These are phyloP conservation scores for Orchesellides sinensis DNA, from an alignment of 2,888 invertebrate species.

Conservation along the genomic window DNA sequence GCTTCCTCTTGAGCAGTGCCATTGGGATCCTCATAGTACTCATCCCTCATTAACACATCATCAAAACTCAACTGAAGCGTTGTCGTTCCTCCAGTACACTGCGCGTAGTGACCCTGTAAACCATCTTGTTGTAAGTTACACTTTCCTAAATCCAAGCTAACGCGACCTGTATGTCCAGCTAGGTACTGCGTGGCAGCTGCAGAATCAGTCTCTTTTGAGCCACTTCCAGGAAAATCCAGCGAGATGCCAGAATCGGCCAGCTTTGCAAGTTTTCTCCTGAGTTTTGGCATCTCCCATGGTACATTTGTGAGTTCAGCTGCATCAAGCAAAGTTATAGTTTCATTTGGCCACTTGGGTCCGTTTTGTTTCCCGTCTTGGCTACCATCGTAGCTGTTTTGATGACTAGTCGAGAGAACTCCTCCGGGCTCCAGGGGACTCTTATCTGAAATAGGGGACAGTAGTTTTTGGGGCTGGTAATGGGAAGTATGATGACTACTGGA, in stretches of 20 bases:
- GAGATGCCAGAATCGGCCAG: constrained; percentile 77
- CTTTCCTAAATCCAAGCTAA: constrained; percentile 77
- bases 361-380: constrained; percentile 20
- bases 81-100: constrained; percentile 10
- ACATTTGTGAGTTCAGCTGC: constrained; percentile 85
- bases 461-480: constrained; percentile 61
- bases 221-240: constrained; percentile 70
- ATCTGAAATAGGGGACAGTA: constrained; percentile 74
- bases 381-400: constrained; percentile 39
- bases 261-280: constrained; percentile 86
- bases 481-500: constrained; percentile 6
- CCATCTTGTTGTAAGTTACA: constrained; percentile 75
- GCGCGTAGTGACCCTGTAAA: constrained; percentile 39
- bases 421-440: constrained; percentile 74
- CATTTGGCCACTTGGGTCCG: constrained; percentile 50
- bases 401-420: constrained; percentile 26
- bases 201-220: constrained; percentile 58
- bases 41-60: constrained; percentile 62
- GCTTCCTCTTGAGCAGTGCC: constrained; percentile 32
- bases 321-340: constrained; percentile 37
- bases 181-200: neutral
- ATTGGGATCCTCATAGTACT: constrained; percentile 67
- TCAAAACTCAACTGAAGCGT: constrained; percentile 64
- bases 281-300: constrained; percentile 95
- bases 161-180: constrained; percentile 77